Percentiles rank a stretch among this genome's conserved stretches.
Conservation (phyloP, 1,140 invertebrate genomes). For the Onthophagus taurus region DNA sequence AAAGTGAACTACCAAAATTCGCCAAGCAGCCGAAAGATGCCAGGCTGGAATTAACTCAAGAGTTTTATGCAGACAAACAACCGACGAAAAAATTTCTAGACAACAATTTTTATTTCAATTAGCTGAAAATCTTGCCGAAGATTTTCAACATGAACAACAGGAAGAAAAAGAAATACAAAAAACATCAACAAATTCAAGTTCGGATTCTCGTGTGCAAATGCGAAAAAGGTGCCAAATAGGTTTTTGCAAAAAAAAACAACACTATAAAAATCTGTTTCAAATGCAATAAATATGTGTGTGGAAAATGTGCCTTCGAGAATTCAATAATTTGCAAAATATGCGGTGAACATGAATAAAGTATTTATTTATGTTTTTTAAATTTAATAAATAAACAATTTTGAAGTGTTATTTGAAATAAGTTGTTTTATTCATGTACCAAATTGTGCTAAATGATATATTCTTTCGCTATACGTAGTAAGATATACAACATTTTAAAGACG, state of each 20-base stretch:
- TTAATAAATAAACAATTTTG: conserved; percentile 5
- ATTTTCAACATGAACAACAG: too few species aligned
- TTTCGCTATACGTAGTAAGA: conserved; percentile 3
- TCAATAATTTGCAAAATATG: background rate
- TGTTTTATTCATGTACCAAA: background rate
- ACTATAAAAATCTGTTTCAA: too few species aligned
- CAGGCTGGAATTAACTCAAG: too few species aligned
- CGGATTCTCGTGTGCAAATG: conserved; percentile 7
- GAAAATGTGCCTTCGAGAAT: too few species aligned
- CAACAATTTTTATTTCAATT: too few species aligned
- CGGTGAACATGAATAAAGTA: background rate
- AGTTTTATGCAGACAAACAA: too few species aligned
- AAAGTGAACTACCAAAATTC: too few species aligned
- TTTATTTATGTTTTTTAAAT: conserved; percentile 4
- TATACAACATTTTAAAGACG: conserved; percentile 6
- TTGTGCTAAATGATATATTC: conserved; percentile 1
- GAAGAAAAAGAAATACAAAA: conserved; percentile 1
- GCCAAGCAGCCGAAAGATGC: too few species aligned
- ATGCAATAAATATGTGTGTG: too few species aligned
- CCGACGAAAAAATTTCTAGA: too few species aligned
- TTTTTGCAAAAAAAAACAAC: too few species aligned
- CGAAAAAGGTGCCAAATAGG: conserved; percentile 5
- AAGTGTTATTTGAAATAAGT: conserved; percentile 6
- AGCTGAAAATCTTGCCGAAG: too few species aligned
- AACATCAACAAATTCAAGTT: conserved; percentile 7